Base-by-base conservation (phyloP, 2,797 vertebrate genomes). In the Oophaga sylvatica region DNA sequence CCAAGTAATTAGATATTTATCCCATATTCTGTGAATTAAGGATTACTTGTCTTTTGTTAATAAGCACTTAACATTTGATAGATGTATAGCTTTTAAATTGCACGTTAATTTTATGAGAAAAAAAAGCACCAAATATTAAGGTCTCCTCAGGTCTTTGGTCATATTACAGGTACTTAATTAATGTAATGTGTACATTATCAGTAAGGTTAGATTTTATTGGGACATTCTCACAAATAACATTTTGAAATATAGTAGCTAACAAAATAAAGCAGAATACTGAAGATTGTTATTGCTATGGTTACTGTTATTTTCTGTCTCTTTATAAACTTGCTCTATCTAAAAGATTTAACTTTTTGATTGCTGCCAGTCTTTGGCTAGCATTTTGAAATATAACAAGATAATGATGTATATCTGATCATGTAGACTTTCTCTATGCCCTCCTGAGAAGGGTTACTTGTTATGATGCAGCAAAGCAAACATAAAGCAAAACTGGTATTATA, bases 301-400 rank as follows among this genome's bases (percentile, higher is more conserved):
- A 63, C 22, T 81, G 45, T 63, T 65, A 65, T 81, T 65, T 13
- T 81, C 35, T 45, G 5, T 1, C 16, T 71, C 26, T 41, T 35
- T 16, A 22, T 65, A 81, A 81, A 81, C 59, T 22, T 26, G 5
- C 26, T 68, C 4, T 59, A 17, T 10, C 6, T 0, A 6, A 20
- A 56, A 48, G 12, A 29, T 17, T 5, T 5, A 31, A 26, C 81
- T 22, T 35, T 70, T 83, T 57, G 13, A n/a, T 81, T 22, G 7
- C 12, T 56, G 22, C 81, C 26, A 22, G 48, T 57, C 1, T 62
- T 48, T 73, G 19, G 22, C 63, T 12, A 86, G 80, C 65, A 62
- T 62, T 20, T 17, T 48, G 56, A 81, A 87, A 81, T 75, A 22
- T 80, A 81, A 73, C 45, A 81, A 75, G 68, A 81, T 87, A 87